A percentile compares a stretch with the other conserved stretches of the same genome.
phyloP scores from a whole-genome alignment of 2,797 vertebrate genomes.

The Percopsis omiscomaycus region DNA sequence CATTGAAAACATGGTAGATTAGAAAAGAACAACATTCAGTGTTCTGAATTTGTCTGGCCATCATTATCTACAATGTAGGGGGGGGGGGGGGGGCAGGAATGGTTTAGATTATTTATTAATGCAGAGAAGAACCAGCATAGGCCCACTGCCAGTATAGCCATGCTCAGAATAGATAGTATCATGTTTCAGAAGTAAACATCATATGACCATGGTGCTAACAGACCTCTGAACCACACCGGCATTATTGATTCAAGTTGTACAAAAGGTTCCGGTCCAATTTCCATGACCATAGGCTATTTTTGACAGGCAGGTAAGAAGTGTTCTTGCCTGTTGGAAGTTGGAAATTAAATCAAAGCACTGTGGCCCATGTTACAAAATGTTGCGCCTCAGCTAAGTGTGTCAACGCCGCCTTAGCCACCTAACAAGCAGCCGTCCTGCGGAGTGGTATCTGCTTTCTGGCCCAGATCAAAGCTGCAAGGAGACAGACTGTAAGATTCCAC shows the following conservation, averaged over 20 bases:
- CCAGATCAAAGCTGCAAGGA: slow-evolving; percentile 48
- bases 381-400: slow-evolving; percentile 1
- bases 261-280: not conserved
- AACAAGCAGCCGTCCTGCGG: slow-evolving; percentile 42
- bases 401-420: slow-evolving; percentile 20
- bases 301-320: not conserved
- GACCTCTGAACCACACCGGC: not conserved
- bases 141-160: slow-evolving; percentile 57
- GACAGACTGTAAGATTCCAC: slow-evolving; percentile 37
- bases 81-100: not conserved
- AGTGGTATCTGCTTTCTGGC: slow-evolving; percentile 54
- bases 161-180: slow-evolving; percentile 73
- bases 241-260: not conserved
- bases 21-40: too few species aligned
- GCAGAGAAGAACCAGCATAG: slow-evolving; percentile 47
- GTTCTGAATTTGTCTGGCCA: too few species aligned
- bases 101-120: slow-evolving; percentile 38
- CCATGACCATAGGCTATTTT: not conserved
- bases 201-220: slow-evolving; percentile 46
- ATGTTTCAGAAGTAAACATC: slow-evolving; percentile 64
- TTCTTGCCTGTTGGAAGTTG: slow-evolving; percentile 5
- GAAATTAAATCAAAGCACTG: not conserved
- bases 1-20: too few species aligned
- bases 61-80: too few species aligned
- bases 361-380: slow-evolving; percentile 8